Base-by-base conservation (phyloP, 2,797 vertebrate genomes). In the Enteromius fasciolatus region DNA sequence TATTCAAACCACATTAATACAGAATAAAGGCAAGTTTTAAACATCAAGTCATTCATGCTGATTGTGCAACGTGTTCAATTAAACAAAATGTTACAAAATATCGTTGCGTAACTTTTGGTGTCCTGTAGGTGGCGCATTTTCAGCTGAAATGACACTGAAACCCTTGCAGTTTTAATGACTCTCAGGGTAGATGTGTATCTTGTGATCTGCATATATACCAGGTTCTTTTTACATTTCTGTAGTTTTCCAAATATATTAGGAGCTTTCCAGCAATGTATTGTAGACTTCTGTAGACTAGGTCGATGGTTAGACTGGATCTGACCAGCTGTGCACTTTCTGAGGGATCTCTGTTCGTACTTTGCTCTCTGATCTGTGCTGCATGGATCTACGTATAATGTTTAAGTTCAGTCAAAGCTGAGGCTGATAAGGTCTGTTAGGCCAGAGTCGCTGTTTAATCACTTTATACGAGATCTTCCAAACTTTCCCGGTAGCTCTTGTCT, bases 121-220 rank as follows among this genome's bases (percentile, higher is more conserved):
- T 66, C 80, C 83, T 46, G 36, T 54, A 63, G 85, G 28, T 15
- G 79, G 85, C 75, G 76, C 12, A 76, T 78, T 69, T 39, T 23
- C 39, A 9, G 54, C 15, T 11, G 25, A 39, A 64, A 64, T 36
- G 52, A 52, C 64, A 68, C 31, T 39, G 31, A 69, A 28, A 33
- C 41, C 10, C 18, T 3, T 12, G 75, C 17, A 4, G 4, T 59
- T 48, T 72, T 15, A 17, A 18, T 28, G 50, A 8, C 8, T 23
- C 31, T 15, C 31, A 1, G 9, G 12, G 18, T 52, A 39, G 25
- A 5, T 54, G 11, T 28, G 5, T 28, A 66, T 64, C 25, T n/a
- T n/a, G n/a, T n/a, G n/a, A n/a, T n/a, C 28, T n/a, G 3, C 11
- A 76, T 36, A 25, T 11, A 31, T 28, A 76, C n/a, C 23, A 36